phyloP scores from a whole-genome alignment of 2,888 invertebrate genomes.

The Torymus tubicola region DNA sequence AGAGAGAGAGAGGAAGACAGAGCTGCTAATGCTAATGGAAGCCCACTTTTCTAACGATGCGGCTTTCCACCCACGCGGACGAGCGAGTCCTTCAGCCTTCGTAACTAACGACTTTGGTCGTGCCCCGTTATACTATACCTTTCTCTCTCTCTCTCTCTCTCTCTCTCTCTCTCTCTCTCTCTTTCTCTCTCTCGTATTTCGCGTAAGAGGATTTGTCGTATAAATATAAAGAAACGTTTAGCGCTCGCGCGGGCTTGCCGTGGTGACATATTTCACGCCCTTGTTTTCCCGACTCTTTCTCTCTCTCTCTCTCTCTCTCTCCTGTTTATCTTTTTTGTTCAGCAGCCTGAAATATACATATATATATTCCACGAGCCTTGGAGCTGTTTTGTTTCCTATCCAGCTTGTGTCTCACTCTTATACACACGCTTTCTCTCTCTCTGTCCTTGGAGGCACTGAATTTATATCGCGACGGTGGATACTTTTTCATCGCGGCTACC shows the following conservation, averaged over 20 bases:
- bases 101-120: conserved; percentile 20
- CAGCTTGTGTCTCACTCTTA: neutral
- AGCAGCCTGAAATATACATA: conserved; percentile 2
- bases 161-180: conserved; percentile 20
- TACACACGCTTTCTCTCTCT: neutral
- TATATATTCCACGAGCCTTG: no score
- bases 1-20: neutral
- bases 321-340: conserved; percentile 7
- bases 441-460: conserved; percentile 10
- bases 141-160: conserved; percentile 18
- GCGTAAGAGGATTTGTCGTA: conserved; percentile 43
- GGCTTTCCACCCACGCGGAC: conserved; percentile 1
- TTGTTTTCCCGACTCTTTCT: neutral
- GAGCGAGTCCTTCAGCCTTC: no score
- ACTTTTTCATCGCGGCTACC: no score
- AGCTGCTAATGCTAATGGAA: conserved; percentile 39
- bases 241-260: neutral
- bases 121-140: conserved; percentile 19
- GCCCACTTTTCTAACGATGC: conserved; percentile 37
- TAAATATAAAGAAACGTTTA: conserved; percentile 53
- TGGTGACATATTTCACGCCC: conserved; percentile 25
- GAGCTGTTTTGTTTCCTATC: conserved; percentile 7
- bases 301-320: no score
- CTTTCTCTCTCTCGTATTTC: conserved; percentile 6
- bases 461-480: neutral